Evolutionary conservation across 1,140 invertebrate genomes (phyloP), one percentile per base, ranked within the genome.

Genomic region (Xylocopa sonorina): DNA sequence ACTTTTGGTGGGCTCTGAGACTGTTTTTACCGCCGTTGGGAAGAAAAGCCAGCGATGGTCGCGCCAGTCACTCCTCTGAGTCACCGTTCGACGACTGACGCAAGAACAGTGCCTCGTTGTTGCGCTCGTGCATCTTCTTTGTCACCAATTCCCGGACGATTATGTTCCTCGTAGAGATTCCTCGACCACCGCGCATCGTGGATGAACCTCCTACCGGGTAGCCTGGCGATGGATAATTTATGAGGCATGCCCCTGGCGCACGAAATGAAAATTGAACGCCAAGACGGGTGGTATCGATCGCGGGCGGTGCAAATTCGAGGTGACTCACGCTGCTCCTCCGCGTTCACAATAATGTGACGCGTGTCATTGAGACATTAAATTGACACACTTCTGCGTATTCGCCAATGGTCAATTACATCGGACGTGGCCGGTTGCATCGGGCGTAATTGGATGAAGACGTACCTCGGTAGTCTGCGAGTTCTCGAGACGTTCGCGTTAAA

Each of bases 381-480:
- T 69, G 79, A 77, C 77, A 78, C 38, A 78, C 69, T 78, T 76
- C 78, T 66, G 72, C 32, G 55, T 78, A 76, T 72, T 46, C 48
- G 51, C 41, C 72, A 51, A 34, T 78, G 77, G 69, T 74, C 86
- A 81, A 87, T 87, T 83, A 86, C 73, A 83, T 77, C 57, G 75
- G 82, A 86, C 84, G 78, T 85, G 74, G 76, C 67, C 55, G 73
- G 53, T 68, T 62, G 81, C 68, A 84, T 83, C 77, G 55, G 1
- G 32, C 67, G 60, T 86, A 86, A 87, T 87, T 87, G 84, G 84
- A 87, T 86, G 84, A 86, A 87, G 86, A 86, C 84, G 82, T 87
- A 80, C 68, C 53, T 46, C 62, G 64, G 63, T n/a, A 74, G 53
- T 10, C 48, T 53, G 46, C 68, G 34, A 78, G 76, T 53, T n/a